Evolutionary conservation across 2,113 vertebrate genomes (phyloP), one percentile per base, ranked within the genome.

Genomic region (Martes martes): DNA sequence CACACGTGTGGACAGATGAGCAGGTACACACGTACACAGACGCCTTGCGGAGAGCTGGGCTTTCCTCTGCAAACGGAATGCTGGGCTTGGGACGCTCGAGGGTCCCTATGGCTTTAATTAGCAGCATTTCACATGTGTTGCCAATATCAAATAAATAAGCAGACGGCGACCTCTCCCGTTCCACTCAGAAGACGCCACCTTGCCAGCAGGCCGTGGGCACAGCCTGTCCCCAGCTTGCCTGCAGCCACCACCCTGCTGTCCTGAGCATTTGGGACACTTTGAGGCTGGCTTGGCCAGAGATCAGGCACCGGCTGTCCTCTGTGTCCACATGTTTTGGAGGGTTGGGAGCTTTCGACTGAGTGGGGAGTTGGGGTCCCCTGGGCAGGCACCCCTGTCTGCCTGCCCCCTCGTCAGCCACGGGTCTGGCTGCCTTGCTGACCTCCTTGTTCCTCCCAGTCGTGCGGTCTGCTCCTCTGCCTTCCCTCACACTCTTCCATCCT

Each of bases 41-140:
- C 1, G 7, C 15, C 16, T 7, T 24, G 39, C 26, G 0, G 6
- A 50, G 19, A 11, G 5, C 0, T 0, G 7, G 23, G 2, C 42
- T 55, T 9, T 23, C 42, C 63, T 39, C 73, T 73, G 63, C 16
- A 1, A n/a, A 36, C 4, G 28, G n/a, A 6, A 6, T 36, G 14
- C 45, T 63, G 39, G 71, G 33, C 50, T 57, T 84, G 79, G 33
- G 76, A 11, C 8, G 3, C 42, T 73, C 23, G 13, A 14, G 33
- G 6, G 13, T 8, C 11, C 18, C 33, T 47, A 42, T 15, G 33
- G 59, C 16, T 69, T 86, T 80, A 45, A 45, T 28, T 31, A 36
- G 61, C 33, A 14, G 28, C 10, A 19, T 47, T 87, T 94, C 61
- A 31, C 42, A 57, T 74, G 45, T 26, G 63, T 57, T 28, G 63